Evolutionary conservation across 2,113 vertebrate species (phyloP).

Genomic region (Martes martes): DNA sequence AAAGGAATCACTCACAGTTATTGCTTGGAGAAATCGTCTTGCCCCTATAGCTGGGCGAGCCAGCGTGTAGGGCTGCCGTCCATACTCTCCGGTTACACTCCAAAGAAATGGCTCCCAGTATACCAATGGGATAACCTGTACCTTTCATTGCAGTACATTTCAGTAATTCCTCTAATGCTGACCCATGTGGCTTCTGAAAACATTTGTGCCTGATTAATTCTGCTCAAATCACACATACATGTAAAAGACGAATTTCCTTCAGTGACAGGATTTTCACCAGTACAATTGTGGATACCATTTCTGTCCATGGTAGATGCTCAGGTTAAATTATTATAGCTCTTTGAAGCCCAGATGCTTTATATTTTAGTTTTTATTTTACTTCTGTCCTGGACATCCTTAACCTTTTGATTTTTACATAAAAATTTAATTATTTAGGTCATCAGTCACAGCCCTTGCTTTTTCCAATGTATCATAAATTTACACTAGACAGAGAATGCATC

Average conservation of each 20-base stretch:
- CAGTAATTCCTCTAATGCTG: background rate
- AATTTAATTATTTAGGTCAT: slow-evolving; percentile 22
- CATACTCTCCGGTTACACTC: no score
- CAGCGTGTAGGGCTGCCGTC: background rate
- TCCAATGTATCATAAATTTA: background rate
- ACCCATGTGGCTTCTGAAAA: background rate
- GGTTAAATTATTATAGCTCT: background rate
- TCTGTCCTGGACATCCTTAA: background rate
- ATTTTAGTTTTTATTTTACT: background rate
- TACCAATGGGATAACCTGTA: background rate
- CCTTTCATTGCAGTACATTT: background rate
- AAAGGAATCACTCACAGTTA: background rate
- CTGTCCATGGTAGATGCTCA: background rate
- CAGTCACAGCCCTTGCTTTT: background rate
- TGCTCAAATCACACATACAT: background rate
- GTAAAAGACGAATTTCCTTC: background rate
- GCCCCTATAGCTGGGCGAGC: background rate
- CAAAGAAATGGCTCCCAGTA: background rate
- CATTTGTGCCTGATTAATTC: background rate
- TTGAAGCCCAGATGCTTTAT: background rate
- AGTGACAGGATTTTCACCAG: background rate
- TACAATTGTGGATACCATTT: background rate
- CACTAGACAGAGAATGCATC: background rate
- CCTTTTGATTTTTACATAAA: slow-evolving; percentile 2
- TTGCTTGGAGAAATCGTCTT: background rate